Percentiles rank a stretch among this genome's conserved stretches.
These are phyloP conservation scores for Neoaliturus tenellus DNA, from an alignment of 2,888 invertebrate genomes.

Conservation along the genomic window DNA sequence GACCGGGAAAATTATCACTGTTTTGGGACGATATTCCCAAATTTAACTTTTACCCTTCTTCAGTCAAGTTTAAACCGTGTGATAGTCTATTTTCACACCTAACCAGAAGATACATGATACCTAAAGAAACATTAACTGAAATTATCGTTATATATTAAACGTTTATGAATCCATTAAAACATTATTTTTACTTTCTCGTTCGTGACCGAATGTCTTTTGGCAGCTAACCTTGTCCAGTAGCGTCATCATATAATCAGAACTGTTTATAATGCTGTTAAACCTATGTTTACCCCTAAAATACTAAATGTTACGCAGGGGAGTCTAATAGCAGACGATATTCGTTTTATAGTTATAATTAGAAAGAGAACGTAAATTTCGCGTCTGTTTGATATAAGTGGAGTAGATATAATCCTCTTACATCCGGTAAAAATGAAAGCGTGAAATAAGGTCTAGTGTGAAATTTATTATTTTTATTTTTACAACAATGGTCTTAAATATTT, in stretches of 20 bases:
- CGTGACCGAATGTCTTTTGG: conserved; percentile 6
- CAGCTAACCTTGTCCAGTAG: not conserved
- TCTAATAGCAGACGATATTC: not conserved
- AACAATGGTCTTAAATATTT: too few species aligned
- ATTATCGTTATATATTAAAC: not conserved
- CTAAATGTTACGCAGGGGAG: not conserved
- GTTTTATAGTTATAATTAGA: not conserved
- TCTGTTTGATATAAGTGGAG: not conserved
- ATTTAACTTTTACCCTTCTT: too few species aligned
- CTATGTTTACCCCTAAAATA: not conserved
- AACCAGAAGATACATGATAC: too few species aligned
- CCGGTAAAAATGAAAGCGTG: too few species aligned
- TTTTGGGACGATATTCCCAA: too few species aligned
- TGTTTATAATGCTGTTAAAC: not conserved
- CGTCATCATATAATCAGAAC: conserved; percentile 6
- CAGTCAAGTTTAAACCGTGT: too few species aligned
- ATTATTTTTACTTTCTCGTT: conserved; percentile 3
- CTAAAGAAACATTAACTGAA: too few species aligned
- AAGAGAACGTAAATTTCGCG: not conserved
- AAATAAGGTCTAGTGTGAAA: too few species aligned
- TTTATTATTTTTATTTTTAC: too few species aligned
- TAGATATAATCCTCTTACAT: not conserved
- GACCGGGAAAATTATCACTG: too few species aligned
- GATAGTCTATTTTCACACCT: not conserved
- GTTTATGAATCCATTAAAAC: not conserved